These are phyloP conservation scores for Galleria mellonella DNA, from an alignment of 1,140 invertebrate species.

Conservation along the genomic window DNA sequence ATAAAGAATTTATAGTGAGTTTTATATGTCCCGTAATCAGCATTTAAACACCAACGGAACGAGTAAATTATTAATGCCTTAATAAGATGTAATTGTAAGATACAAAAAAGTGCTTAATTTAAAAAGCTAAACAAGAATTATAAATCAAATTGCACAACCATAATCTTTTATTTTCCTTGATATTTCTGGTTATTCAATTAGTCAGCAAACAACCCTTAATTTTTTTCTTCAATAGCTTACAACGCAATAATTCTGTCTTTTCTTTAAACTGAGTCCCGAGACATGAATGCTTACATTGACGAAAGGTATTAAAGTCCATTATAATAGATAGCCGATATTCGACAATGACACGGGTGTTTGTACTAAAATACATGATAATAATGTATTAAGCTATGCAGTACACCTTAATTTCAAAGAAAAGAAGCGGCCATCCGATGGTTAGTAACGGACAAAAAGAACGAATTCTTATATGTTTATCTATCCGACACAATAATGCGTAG, in stretches of 20 bases:
- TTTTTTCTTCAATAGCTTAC: conserved; percentile 10
- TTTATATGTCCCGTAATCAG: conserved; percentile 42
- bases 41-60: conserved; percentile 28
- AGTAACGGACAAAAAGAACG: conserved; percentile 31
- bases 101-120: conserved; percentile 27
- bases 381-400: conserved; percentile 13
- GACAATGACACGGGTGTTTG: conserved; percentile 33
- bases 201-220: conserved; percentile 26
- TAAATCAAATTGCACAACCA: too few species aligned
- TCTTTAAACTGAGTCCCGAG: conserved; percentile 18
- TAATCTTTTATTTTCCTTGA: conserved; percentile 1
- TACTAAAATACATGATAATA: conserved; percentile 25
- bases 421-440: conserved; percentile 29
- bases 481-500: conserved; percentile 26
- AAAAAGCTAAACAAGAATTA: conserved; percentile 4
- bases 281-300: conserved; percentile 34
- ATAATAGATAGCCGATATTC: conserved; percentile 35
- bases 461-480: conserved; percentile 45
- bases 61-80: conserved; percentile 29
- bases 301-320: conserved; percentile 35
- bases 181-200: conserved; percentile 22
- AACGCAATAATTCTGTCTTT: conserved; percentile 30
- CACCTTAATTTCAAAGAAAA: conserved; percentile 23
- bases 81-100: conserved; percentile 33
- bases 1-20: conserved; percentile 54